Percentiles rank a stretch among this genome's conserved stretches.
Conservation (phyloP, 2,113 vertebrate genomes). For the Aptenodytes patagonicus region DNA sequence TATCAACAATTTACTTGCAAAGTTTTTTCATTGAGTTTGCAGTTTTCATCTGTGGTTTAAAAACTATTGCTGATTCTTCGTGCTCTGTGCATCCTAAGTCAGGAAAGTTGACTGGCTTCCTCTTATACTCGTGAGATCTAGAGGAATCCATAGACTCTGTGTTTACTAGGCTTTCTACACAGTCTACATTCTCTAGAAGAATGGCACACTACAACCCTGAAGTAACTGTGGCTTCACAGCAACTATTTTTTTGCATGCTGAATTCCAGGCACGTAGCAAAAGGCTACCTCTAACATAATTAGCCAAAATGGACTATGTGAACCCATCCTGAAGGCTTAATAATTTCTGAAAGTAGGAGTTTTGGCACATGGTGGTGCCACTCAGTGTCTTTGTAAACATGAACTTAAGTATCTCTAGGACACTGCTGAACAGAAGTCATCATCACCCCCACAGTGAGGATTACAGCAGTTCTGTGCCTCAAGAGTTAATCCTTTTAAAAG, state of each 20-base stretch:
- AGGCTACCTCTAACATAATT: not conserved
- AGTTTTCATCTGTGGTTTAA: slow-evolving; percentile 11
- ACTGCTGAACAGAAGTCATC: not conserved
- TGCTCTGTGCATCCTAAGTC: not conserved
- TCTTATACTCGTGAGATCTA: not conserved
- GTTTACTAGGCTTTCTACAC: not conserved
- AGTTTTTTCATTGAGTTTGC: not conserved
- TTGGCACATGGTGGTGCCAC: not conserved
- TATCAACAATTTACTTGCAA: not conserved
- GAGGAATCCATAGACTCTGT: not conserved
- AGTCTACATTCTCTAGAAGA: not conserved
- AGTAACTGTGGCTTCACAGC: not conserved
- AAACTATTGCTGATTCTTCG: not conserved
- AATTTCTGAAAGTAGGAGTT: not conserved
- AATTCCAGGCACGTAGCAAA: not conserved
- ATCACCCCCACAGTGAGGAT: not conserved
- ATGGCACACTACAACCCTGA: fast-evolving
- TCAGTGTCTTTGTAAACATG: not conserved
- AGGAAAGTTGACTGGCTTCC: not conserved
- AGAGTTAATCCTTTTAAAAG: not conserved
- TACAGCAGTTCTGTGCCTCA: not conserved
- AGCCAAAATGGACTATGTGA: not conserved
- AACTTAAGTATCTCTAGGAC: not conserved
- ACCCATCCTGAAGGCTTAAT: not conserved
- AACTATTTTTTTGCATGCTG: not conserved